phyloP scores from a whole-genome alignment of 2,888 invertebrate genomes.

The Xestia xanthographa region DNA sequence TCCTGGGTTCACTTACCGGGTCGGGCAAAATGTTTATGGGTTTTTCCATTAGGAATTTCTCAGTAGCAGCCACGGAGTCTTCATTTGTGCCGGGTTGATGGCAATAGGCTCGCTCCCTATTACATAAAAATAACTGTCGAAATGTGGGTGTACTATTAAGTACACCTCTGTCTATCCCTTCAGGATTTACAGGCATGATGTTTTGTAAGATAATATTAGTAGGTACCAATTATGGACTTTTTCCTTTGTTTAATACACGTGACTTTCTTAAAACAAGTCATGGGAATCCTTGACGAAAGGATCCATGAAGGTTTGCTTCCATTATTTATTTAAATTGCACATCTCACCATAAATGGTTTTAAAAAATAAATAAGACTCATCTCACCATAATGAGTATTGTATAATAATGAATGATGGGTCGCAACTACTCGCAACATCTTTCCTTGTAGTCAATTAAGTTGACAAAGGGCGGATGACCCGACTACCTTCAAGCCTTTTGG shows the following conservation, averaged over 20 bases:
- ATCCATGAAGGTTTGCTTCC: not conserved
- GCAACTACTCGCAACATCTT: not conserved
- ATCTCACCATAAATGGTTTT: slow-evolving; percentile 9
- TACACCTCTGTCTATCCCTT: not conserved
- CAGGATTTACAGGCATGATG: not conserved
- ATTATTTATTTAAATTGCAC: slow-evolving; percentile 12
- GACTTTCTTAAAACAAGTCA: not conserved
- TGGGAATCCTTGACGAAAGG: not conserved
- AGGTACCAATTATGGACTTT: not conserved
- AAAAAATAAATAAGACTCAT: slow-evolving; percentile 3
- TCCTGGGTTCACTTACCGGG: not conserved
- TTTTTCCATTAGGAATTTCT: not conserved
- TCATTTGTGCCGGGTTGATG: not conserved
- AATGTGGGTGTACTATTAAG: not conserved
- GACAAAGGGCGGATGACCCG: slow-evolving; percentile 18
- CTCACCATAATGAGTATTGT: not conserved
- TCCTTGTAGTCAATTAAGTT: not conserved
- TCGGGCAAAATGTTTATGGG: not conserved
- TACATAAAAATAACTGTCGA: not conserved
- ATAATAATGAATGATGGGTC: not conserved
- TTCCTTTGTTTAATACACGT: too few relatives aligned
- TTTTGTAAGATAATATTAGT: not conserved
- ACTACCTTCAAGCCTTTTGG: slow-evolving; percentile 16
- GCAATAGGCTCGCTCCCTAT: not conserved
- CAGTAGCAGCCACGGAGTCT: not conserved